Base-by-base conservation (phyloP, 2,113 vertebrate genomes). In the Ochotona princeps region DNA sequence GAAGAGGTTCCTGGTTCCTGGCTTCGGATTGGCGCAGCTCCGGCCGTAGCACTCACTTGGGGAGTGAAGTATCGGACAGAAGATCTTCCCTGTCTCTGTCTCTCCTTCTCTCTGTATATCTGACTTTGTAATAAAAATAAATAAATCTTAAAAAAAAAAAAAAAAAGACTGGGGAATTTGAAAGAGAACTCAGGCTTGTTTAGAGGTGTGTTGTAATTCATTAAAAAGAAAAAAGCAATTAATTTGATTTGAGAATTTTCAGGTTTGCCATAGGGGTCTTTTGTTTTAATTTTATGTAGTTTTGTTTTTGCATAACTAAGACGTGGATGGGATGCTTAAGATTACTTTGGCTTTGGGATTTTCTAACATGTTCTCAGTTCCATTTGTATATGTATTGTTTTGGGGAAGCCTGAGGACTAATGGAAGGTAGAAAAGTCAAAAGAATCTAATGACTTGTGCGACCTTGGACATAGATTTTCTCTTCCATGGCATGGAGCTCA, bases 301-400 rank as follows among this genome's bases (percentile, higher is more conserved):
- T 89, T 81, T 76, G 66, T 28, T 70, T 44, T 90, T 87, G 83
- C 38, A 47, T 25, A 83, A 61, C 32, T 66, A 28, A 63, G 57
- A 63, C 54, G 2, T 32, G 70, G 49, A 18, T 35, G 23, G 25
- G 54, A 87, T 26, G 26, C 35, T 82, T 11, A 38, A 54, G n/a
- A 32, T 67, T 57, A 72, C 72, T 35, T 63, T 81, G 73, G 51
- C 25, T 81, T 84, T 76, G 72, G 84, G n/a, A 89, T 76, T 78
- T 92, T 79, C 72, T 54, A 49, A 25, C 51, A 28, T 23, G 26
- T 69, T 83, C 57, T 88, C 44, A n/a, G 0, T 92, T 65, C 26
- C 30, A 12, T 74, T 38, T 38, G 25, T 49, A 6, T 65, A 70
- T 38, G 2, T 72, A 8, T 61, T n/a, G 5, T 44, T 61, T 20